Conservation (phyloP, 2,888 invertebrate genomes). For the Ornithoptera priamus region DNA sequence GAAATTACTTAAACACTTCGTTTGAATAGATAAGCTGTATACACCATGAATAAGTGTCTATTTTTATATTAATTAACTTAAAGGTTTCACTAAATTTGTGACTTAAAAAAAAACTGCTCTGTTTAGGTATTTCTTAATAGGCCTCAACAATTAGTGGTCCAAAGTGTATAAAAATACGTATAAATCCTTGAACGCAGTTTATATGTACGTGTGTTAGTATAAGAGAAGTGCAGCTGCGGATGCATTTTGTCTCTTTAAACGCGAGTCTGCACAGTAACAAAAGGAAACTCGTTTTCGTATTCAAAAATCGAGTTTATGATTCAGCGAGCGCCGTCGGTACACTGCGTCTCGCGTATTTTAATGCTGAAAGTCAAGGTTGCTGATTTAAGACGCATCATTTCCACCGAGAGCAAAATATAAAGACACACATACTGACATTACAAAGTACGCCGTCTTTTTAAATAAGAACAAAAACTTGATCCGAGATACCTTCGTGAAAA, state of each 20-base stretch:
- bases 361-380: constrained; percentile 26
- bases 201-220: background rate
- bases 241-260: constrained; percentile 10
- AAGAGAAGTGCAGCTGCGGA: background rate
- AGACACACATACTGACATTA: constrained; percentile 21
- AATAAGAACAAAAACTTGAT: constrained; percentile 16
- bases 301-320: constrained; percentile 26
- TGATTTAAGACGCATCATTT: constrained; percentile 18
- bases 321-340: constrained; percentile 9
- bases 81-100: background rate
- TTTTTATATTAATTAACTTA: background rate
- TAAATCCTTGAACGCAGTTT: background rate
- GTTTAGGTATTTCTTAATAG: background rate
- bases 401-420: constrained; percentile 8
- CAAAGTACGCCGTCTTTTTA: constrained; percentile 12
- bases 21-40: too few relatives aligned
- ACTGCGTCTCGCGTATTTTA: constrained; percentile 18
- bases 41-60: too few relatives aligned
- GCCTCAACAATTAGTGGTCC: background rate
- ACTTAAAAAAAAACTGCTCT: background rate
- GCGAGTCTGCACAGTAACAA: constrained; percentile 19
- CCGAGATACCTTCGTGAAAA: constrained; percentile 8
- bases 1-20: too few relatives aligned
- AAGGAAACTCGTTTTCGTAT: constrained; percentile 26
- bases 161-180: background rate